Evolutionary conservation across 1,140 invertebrate genomes (phyloP).

Genomic region (Rhopalosiphum maidis): DNA sequence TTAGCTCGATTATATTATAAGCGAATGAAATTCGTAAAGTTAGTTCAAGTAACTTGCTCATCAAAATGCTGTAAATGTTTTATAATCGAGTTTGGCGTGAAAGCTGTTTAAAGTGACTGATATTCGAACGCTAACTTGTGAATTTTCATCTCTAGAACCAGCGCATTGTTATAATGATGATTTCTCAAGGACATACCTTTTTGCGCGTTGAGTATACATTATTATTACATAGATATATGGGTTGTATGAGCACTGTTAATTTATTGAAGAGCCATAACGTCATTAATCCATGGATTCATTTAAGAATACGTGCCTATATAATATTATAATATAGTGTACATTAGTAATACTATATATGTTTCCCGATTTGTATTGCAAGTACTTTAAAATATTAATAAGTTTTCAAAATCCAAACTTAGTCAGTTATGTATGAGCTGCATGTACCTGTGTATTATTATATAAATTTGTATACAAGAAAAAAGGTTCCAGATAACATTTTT

Average conservation of each 20-base stretch:
- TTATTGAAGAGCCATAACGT: background rate
- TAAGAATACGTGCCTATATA: background rate
- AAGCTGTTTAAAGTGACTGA: background rate
- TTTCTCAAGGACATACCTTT: background rate
- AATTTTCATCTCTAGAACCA: background rate
- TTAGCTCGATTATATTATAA: background rate
- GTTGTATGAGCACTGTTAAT: background rate
- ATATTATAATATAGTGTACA: background rate
- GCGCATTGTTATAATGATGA: background rate
- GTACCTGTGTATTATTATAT: background rate
- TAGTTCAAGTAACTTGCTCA: background rate
- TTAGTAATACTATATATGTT: background rate
- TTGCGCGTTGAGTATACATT: background rate
- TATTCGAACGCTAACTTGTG: background rate
- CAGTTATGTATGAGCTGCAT: background rate
- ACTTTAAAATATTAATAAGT: background rate
- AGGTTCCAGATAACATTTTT: background rate
- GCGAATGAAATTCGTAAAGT: background rate
- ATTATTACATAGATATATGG: background rate
- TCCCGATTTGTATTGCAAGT: background rate
- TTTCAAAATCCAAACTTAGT: background rate
- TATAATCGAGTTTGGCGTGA: slow-evolving; percentile 30
- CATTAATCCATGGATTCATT: background rate
- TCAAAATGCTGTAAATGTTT: slow-evolving; percentile 40
- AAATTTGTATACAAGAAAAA: background rate